Percentiles rank a stretch among this genome's conserved stretches.
Conservation (phyloP, 2,797 vertebrate species). For the Notolepis coatsorum region DNA sequence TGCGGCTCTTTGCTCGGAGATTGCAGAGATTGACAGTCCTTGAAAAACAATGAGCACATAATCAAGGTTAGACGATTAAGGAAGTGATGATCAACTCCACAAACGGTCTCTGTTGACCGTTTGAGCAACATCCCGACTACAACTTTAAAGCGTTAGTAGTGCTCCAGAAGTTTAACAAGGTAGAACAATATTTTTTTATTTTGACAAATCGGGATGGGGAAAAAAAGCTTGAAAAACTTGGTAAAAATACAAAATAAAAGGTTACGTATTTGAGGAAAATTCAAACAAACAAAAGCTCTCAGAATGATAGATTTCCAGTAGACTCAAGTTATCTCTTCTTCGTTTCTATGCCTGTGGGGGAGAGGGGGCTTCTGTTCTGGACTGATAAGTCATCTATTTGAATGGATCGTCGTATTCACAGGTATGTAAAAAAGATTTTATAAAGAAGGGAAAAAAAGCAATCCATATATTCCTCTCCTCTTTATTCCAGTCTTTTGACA, state of each 20-base stretch:
- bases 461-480: conserved; percentile 54
- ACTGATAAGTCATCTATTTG: conserved; percentile 80
- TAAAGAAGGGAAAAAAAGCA: conserved; percentile 46
- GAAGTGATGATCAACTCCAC: conserved; percentile 21
- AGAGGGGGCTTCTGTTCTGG: conserved; percentile 71
- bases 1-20: conserved; percentile 35
- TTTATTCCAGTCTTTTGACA: conserved; percentile 73
- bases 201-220: too few relatives aligned
- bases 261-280: conserved; percentile 44
- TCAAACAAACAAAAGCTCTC: conserved; percentile 46
- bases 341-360: conserved; percentile 63
- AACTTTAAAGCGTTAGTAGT: too few relatives aligned
- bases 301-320: conserved; percentile 45
- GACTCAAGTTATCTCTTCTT: conserved; percentile 72
- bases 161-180: too few relatives aligned
- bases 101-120: too few relatives aligned
- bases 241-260: conserved; percentile 34
- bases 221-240: too few relatives aligned
- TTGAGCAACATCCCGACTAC: too few relatives aligned
- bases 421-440: conserved; percentile 79
- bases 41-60: conserved; percentile 56
- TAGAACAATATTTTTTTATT: too few relatives aligned
- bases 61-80: conserved; percentile 51
- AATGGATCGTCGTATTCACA: conserved; percentile 74
- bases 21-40: conserved; percentile 48